Conservation (phyloP, 1,140 invertebrate species). For the Glossosoma conforme region DNA sequence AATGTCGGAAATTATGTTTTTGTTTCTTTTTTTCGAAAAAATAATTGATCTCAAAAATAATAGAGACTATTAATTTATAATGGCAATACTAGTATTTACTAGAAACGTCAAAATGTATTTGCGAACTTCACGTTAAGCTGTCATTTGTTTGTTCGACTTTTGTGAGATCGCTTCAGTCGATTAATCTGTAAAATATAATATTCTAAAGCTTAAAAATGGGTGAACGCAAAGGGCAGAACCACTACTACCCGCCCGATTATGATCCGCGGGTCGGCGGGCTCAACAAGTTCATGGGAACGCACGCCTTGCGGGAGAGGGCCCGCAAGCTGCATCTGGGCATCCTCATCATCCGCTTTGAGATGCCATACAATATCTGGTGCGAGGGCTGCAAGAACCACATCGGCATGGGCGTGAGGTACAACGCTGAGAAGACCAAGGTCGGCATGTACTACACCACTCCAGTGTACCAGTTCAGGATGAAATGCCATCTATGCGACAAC, state of each 20-base stretch:
- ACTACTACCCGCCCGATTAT: conserved; percentile 99
- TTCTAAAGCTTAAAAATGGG: conserved; percentile 74
- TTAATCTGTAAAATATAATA: too few species aligned
- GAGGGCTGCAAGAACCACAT: conserved; percentile 97
- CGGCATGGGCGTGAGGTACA: conserved; percentile 98
- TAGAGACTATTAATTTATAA: too few species aligned
- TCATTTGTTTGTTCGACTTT: too few species aligned
- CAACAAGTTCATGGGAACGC: conserved; percentile 91
- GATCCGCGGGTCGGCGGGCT: conserved; percentile 88
- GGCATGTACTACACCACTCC: conserved; percentile 99
- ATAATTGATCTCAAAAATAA: too few species aligned
- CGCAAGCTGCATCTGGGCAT: conserved; percentile 93
- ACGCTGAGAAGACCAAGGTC: conserved; percentile 97
- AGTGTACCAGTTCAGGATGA: conserved; percentile 98
- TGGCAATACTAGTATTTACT: too few species aligned
- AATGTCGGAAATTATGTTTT: too few species aligned
- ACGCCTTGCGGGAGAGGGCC: conserved; percentile 93
- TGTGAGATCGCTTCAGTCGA: too few species aligned
- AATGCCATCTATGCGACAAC: conserved; percentile 97
- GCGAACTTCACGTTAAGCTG: too few species aligned
- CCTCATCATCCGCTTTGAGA: conserved; percentile 97
- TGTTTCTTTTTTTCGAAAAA: too few species aligned
- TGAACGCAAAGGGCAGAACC: conserved; percentile 96
- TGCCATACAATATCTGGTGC: conserved; percentile 99
- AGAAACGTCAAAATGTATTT: too few species aligned